Conservation (phyloP, 2,797 vertebrate genomes). For the Acanthornis magna region DNA sequence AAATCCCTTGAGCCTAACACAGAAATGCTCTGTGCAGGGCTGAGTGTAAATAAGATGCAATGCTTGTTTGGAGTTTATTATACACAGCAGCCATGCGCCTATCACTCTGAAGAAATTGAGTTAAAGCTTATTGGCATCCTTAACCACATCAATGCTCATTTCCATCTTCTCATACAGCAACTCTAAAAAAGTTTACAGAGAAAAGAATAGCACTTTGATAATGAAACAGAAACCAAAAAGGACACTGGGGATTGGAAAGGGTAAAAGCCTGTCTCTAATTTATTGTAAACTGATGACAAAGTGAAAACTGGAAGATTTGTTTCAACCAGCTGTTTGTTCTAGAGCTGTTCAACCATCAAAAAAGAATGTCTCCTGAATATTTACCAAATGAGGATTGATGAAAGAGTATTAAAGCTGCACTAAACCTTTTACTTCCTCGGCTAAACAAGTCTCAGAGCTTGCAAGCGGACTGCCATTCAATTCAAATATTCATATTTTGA, state of each 20-base stretch:
- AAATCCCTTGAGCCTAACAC: background rate
- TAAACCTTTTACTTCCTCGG: background rate
- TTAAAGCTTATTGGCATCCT: background rate
- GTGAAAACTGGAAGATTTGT: conserved; percentile 18
- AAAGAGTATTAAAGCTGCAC: background rate
- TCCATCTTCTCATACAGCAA: background rate
- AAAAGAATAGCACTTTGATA: background rate
- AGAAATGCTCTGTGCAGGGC: background rate
- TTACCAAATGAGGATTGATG: conserved; percentile 27
- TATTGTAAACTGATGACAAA: conserved; percentile 12
- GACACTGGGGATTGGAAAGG: background rate
- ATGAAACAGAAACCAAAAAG: background rate
- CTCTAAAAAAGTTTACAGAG: background rate
- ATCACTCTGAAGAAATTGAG: background rate
- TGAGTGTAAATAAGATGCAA: background rate
- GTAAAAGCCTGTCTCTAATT: background rate
- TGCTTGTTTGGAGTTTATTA: background rate
- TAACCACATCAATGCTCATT: conserved; percentile 3
- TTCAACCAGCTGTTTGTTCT: conserved; percentile 43
- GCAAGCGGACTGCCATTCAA: background rate
- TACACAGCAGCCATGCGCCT: background rate
- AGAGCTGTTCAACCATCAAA: conserved; percentile 6
- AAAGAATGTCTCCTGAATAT: background rate
- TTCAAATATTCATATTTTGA: background rate
- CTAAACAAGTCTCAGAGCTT: background rate